Conservation (phyloP, 2,888 invertebrate genomes). For the Tillus elongatus region DNA sequence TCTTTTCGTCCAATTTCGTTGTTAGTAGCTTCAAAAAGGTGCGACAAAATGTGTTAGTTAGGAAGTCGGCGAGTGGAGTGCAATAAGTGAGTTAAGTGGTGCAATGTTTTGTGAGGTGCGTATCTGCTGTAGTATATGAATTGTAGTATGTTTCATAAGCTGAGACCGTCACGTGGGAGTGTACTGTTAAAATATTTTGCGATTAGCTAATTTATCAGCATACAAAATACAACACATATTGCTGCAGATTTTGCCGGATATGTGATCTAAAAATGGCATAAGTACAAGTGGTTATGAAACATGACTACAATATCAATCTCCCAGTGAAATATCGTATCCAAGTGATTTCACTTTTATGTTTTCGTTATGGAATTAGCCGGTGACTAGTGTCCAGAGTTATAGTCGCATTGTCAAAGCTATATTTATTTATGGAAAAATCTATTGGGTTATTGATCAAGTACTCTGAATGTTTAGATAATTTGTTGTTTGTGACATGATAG, state of each 20-base stretch:
- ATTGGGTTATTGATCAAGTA: conserved; percentile 23
- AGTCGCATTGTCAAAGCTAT: too few species aligned
- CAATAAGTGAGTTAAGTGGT: conserved; percentile 37
- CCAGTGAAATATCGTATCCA: neutral
- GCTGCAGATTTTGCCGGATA: neutral
- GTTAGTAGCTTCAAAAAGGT: too few species aligned
- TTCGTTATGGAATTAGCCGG: conserved; percentile 35
- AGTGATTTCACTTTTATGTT: conserved; percentile 20
- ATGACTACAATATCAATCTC: too few species aligned
- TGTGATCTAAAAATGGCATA: neutral
- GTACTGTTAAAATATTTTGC: conserved; percentile 18
- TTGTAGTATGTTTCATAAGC: conserved; percentile 15
- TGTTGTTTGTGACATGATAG: conserved; percentile 27
- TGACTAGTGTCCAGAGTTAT: too few species aligned
- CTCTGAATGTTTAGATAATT: conserved; percentile 15
- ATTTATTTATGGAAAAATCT: conserved; percentile 13
- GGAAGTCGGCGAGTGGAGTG: too few species aligned
- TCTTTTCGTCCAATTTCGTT: too few species aligned
- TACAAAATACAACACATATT: neutral
- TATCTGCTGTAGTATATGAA: conserved; percentile 36
- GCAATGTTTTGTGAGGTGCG: conserved; percentile 41
- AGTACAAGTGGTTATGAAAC: neutral
- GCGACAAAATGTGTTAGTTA: too few species aligned
- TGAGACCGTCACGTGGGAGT: conserved; percentile 34
- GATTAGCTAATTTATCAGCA: neutral